These are phyloP conservation scores for Hypocryptadius cinnamomeus DNA, from an alignment of 2,113 vertebrate species.

Conservation along the genomic window DNA sequence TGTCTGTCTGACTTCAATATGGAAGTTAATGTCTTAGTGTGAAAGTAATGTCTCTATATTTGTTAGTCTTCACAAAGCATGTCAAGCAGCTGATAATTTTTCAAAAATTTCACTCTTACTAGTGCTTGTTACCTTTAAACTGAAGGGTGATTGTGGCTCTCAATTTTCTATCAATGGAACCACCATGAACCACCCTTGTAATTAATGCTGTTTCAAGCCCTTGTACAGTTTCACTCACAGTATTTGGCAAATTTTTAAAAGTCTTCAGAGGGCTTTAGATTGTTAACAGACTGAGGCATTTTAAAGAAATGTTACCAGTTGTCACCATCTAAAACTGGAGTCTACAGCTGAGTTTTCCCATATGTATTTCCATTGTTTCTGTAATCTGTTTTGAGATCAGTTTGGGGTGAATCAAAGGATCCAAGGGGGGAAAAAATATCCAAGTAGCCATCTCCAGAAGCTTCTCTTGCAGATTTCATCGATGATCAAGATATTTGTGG, in stretches of 20 bases:
- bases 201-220: background rate
- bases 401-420: background rate
- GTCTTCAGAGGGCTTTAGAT: background rate
- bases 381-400: slow-evolving; percentile 23
- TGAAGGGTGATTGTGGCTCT: background rate
- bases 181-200: background rate
- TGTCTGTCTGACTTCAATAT: background rate
- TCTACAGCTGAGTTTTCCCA: slow-evolving; percentile 2
- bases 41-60: background rate
- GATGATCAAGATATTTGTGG: slow-evolving; percentile 20
- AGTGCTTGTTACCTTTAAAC: background rate
- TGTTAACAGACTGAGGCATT: background rate
- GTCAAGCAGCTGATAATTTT: background rate
- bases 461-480: slow-evolving; percentile 29
- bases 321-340: background rate
- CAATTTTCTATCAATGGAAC: background rate
- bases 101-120: background rate
- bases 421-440: background rate
- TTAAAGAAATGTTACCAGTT: background rate
- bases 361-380: slow-evolving; percentile 36
- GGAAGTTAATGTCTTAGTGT: background rate
- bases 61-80: slow-evolving; percentile 12
- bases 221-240: background rate
- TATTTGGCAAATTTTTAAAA: background rate
- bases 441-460: slow-evolving; percentile 1